Conservation (phyloP, 2,888 invertebrate genomes). For the Anagyrus pseudococci region DNA sequence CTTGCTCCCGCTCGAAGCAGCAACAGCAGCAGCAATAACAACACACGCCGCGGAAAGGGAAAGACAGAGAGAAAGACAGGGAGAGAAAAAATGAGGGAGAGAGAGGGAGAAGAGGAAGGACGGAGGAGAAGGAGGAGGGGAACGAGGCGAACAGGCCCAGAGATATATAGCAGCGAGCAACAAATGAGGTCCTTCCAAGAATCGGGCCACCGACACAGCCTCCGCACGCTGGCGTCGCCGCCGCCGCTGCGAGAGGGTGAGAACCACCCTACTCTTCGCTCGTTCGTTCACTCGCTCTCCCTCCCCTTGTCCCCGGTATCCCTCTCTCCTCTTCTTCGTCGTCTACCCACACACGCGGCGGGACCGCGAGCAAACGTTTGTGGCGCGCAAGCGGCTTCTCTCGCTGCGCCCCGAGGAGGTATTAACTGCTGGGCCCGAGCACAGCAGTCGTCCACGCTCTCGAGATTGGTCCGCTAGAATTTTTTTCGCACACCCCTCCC, state of each 20-base stretch:
- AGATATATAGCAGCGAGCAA: conserved; percentile 61
- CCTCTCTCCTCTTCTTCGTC: neutral
- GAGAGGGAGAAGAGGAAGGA: neutral
- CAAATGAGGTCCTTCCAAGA: conserved; percentile 63
- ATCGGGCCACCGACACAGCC: conserved; percentile 62
- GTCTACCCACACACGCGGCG: no score
- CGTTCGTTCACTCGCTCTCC: conserved; percentile 12
- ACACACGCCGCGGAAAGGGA: conserved; percentile 14
- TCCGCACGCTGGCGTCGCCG: conserved; percentile 38
- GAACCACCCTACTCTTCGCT: conserved; percentile 52
- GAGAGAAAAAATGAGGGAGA: conserved; percentile 3
- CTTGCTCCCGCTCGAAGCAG: neutral
- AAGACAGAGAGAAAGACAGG: conserved; percentile 19
- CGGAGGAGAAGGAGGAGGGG: conserved; percentile 15
- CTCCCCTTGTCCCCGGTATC: neutral
- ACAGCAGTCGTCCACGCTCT: no score
- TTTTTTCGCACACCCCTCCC: neutral
- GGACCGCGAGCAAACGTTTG: no score
- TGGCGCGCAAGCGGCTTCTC: no score
- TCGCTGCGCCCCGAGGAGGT: no score
- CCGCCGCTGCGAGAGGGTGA: conserved; percentile 52
- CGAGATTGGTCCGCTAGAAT: no score
- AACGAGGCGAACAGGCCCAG: conserved; percentile 42
- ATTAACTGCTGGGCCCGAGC: no score
- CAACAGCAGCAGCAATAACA: conserved; percentile 25